Evolutionary conservation across 2,797 vertebrate species (phyloP).

Genomic region (Bucorvus abyssinicus): DNA sequence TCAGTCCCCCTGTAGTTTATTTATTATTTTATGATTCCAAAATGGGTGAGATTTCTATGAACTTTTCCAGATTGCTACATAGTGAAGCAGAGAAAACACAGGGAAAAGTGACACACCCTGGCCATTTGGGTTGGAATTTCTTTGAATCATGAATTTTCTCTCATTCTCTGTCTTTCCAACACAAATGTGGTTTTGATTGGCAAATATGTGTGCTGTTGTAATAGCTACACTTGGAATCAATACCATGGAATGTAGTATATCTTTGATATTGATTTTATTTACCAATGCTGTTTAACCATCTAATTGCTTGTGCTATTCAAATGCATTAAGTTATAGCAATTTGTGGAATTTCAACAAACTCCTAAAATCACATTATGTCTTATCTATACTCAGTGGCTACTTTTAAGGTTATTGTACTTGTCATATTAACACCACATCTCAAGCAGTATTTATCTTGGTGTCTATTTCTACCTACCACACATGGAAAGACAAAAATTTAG

Average conservation of each 20-base stretch:
- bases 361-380: not conserved
- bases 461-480: not conserved
- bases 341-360: not conserved
- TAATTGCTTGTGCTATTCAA: not conserved
- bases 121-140: not conserved
- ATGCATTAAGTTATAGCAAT: not conserved
- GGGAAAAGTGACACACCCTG: not conserved
- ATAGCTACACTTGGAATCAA: not conserved
- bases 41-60: not conserved
- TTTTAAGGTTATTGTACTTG: not conserved
- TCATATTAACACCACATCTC: not conserved
- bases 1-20: not conserved
- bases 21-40: not conserved
- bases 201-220: not conserved
- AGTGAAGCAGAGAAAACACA: not conserved
- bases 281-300: not conserved
- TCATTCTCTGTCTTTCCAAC: not conserved
- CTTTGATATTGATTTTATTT: not conserved
- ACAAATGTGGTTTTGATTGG: not conserved
- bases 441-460: not conserved
- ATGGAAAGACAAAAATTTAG: not conserved
- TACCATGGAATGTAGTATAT: not conserved
- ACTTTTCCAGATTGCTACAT: not conserved
- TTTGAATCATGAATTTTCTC: not conserved
- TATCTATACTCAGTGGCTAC: not conserved